Conservation (phyloP, 2,113 vertebrate species). For the Actenoides hombroni region DNA sequence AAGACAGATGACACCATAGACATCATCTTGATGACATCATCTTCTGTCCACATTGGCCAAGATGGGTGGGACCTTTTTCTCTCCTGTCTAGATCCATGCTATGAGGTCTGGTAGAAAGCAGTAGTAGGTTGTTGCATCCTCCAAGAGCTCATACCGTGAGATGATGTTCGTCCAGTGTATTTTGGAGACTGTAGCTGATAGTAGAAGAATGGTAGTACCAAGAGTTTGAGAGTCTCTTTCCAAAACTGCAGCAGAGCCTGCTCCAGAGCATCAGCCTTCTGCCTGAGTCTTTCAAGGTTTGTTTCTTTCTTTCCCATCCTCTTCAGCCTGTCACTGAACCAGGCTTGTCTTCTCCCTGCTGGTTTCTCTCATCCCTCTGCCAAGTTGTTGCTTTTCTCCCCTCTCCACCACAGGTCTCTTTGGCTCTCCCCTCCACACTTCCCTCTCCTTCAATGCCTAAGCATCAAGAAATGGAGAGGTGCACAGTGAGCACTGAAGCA, state of each 20-base stretch:
- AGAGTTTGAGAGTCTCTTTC: not conserved
- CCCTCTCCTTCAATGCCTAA: not conserved
- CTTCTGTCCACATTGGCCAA: accelerated
- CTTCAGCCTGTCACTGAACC: not conserved
- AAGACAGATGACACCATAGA: not conserved
- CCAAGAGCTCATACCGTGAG: not conserved
- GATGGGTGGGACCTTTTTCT: not conserved
- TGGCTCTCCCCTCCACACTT: not conserved
- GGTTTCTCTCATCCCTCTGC: not conserved
- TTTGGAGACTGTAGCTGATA: not conserved
- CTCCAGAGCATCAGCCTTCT: not conserved
- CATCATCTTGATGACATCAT: not conserved
- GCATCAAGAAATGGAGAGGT: not conserved
- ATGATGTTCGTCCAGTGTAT: not conserved
- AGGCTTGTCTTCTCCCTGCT: not conserved
- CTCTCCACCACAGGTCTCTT: not conserved
- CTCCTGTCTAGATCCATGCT: not conserved
- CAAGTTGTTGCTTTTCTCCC: not conserved
- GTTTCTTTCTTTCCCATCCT: not conserved
- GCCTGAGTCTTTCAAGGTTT: not conserved
- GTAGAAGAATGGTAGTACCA: not conserved
- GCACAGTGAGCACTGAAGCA: not conserved
- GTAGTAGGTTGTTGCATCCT: not conserved
- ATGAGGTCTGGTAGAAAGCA: accelerated
- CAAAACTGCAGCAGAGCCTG: not conserved